Evolutionary conservation across 2,797 vertebrate species (phyloP).

Genomic region (Astyanax mexicanus): DNA sequence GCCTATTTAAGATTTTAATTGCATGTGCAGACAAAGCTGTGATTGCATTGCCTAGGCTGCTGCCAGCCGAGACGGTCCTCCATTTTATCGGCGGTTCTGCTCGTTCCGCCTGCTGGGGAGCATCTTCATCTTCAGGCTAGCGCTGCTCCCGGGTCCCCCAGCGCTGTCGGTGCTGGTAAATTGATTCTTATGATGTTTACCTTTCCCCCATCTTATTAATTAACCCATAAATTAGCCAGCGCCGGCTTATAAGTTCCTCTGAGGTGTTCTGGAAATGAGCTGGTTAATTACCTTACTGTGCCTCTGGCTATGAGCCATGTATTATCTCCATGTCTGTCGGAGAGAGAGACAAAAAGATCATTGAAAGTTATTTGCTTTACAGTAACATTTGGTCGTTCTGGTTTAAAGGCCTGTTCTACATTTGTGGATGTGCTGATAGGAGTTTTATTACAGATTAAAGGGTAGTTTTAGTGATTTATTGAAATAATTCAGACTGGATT

Average conservation of each 20-base stretch:
- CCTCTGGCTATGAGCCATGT: conserved; percentile 78
- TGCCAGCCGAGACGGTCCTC: conserved; percentile 40
- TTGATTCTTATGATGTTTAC: conserved; percentile 80
- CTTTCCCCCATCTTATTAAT: conserved; percentile 80
- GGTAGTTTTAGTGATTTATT: too few species aligned
- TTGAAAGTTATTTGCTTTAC: conserved; percentile 22
- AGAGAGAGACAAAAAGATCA: conserved; percentile 7
- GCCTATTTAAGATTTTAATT: conserved; percentile 65
- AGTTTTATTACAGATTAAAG: background rate
- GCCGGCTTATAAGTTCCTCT: conserved; percentile 75
- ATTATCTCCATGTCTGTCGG: conserved; percentile 24
- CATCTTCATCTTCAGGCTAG: conserved; percentile 65
- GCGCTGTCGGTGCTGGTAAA: conserved; percentile 66
- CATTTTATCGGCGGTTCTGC: conserved; percentile 46
- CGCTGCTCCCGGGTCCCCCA: conserved; percentile 56
- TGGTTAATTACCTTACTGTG: conserved; percentile 86
- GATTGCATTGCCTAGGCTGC: conserved; percentile 39
- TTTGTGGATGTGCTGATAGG: background rate
- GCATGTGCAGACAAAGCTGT: conserved; percentile 42
- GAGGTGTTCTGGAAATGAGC: conserved; percentile 80
- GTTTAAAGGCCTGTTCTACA: conserved; percentile 8
- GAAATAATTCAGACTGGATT: too few species aligned
- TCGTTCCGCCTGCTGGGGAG: conserved; percentile 70
- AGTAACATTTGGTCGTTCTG: conserved; percentile 12
- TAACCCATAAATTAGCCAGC: conserved; percentile 81